Percentiles rank a stretch among this genome's conserved stretches.
Evolutionary conservation across 2,888 invertebrate genomes (phyloP).

Genomic region (Ennomos erosarius): DNA sequence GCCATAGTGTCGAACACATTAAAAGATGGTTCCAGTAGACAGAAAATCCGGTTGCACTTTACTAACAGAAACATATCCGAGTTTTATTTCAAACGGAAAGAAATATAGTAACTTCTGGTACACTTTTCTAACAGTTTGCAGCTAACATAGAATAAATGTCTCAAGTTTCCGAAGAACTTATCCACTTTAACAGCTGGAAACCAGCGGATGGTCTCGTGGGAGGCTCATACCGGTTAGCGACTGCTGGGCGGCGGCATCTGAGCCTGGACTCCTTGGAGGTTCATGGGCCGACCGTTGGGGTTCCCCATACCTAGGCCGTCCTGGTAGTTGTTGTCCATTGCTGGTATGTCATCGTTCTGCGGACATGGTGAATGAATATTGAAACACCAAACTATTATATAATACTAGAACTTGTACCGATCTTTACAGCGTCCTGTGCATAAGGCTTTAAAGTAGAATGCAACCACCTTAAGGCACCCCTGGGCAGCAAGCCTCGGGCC

Average conservation of each 20-base stretch:
- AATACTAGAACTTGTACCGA: no score
- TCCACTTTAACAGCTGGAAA: constrained; percentile 13
- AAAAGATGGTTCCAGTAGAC: no score
- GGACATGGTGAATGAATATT: constrained; percentile 4
- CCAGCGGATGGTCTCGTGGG: constrained; percentile 18
- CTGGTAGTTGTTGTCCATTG: constrained; percentile 90
- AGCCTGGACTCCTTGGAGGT: constrained; percentile 79
- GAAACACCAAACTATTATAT: no score
- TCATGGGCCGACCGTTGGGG: constrained; percentile 81
- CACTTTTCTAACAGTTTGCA: constrained; percentile 3
- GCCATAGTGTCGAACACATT: no score
- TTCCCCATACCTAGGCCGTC: constrained; percentile 81
- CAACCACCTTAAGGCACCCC: no score
- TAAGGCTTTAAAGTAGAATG: no score
- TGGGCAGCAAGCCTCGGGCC: no score
- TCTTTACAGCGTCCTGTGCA: no score
- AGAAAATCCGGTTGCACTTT: no score
- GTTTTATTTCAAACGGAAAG: neutral
- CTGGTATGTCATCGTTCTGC: constrained; percentile 90
- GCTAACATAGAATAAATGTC: constrained; percentile 12
- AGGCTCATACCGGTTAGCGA: constrained; percentile 56
- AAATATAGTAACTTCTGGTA: constrained; percentile 5
- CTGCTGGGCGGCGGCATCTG: constrained; percentile 79
- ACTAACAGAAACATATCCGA: no score
- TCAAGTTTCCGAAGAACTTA: neutral